Evolutionary conservation across 2,888 invertebrate species (phyloP).

Genomic region (Erebia epiphron): DNA sequence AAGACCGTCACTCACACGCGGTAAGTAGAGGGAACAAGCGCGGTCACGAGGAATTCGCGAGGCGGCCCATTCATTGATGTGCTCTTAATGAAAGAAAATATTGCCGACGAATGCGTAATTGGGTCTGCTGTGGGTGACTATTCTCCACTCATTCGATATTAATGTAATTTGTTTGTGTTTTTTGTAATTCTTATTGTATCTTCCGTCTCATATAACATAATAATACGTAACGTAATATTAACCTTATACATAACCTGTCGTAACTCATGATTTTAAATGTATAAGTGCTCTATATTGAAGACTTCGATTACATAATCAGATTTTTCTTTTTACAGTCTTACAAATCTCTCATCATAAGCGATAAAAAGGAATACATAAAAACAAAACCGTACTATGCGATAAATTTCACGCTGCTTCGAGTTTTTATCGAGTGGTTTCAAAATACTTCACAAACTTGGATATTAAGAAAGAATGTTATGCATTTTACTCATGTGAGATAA

Average conservation of each 20-base stretch:
- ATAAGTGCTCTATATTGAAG: too few relatives aligned
- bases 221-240: too few relatives aligned
- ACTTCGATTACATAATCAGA: too few relatives aligned
- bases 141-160: conserved; percentile 31
- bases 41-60: conserved; percentile 44
- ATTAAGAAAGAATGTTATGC: conserved; percentile 56
- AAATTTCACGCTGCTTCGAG: neutral
- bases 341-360: too few relatives aligned
- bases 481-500: conserved; percentile 56
- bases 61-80: conserved; percentile 43
- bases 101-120: conserved; percentile 49
- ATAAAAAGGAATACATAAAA: too few relatives aligned
- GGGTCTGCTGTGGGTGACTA: conserved; percentile 37
- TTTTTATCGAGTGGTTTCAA: conserved; percentile 39
- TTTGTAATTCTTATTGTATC: neutral
- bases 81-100: conserved; percentile 47
- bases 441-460: conserved; percentile 45
- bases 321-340: too few relatives aligned
- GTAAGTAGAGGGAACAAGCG: conserved; percentile 39
- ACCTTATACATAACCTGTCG: too few relatives aligned
- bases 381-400: neutral
- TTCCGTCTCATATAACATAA: neutral
- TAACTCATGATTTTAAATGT: too few relatives aligned
- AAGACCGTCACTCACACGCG: conserved; percentile 17
- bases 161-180: neutral